Conservation (phyloP, 2,113 vertebrate species). For the Acrocephalus kingi region DNA sequence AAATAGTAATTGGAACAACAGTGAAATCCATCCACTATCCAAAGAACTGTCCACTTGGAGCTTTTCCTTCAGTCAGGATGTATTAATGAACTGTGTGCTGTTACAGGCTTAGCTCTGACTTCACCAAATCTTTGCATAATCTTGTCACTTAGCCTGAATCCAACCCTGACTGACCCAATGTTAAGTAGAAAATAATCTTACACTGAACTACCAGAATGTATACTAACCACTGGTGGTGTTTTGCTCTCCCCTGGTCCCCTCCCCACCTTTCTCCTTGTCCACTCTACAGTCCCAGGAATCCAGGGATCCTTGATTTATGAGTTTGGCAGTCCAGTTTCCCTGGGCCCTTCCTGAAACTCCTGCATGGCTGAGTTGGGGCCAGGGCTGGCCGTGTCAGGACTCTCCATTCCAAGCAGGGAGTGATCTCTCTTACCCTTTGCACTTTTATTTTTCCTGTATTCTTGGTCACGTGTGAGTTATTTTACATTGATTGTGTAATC, state of each 20-base stretch:
- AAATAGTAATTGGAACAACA: neutral
- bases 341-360: neutral
- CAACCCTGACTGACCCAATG: neutral
- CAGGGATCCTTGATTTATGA: neutral
- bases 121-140: neutral
- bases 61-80: neutral
- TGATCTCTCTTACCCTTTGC: neutral
- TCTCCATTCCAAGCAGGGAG: neutral
- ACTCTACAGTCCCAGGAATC: neutral
- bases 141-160: neutral
- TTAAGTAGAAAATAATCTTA: neutral
- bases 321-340: too few species aligned
- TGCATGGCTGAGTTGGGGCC: neutral
- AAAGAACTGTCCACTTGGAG: neutral
- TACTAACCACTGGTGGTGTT: neutral
- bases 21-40: neutral
- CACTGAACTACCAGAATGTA: neutral
- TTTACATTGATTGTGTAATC: neutral
- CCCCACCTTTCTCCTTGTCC: neutral
- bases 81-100: neutral
- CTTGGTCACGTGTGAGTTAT: accelerated
- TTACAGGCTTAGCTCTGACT: neutral
- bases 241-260: too few species aligned
- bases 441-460: neutral
- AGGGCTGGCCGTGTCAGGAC: accelerated